Evolutionary conservation across 2,113 vertebrate genomes (phyloP), one percentile per base, ranked within the genome.

Genomic region (Halichoeres trimaculatus): DNA sequence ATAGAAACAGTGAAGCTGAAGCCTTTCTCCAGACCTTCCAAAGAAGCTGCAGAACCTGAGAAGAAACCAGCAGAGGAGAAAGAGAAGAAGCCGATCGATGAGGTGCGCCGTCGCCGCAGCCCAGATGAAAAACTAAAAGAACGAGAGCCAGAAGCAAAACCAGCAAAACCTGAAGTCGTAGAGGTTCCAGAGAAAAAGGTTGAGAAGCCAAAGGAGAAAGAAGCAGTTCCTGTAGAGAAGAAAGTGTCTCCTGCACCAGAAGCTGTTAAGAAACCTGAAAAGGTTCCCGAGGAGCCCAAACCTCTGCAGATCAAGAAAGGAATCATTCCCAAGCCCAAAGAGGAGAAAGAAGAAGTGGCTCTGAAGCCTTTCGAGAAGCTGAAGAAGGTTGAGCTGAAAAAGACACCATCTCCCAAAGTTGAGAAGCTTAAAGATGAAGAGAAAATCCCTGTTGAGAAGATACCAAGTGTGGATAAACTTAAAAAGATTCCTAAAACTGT

Each of bases 121-220:
- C 89, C 83, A 62, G 88, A 85, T 8, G 87, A 89, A 51, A 75
- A 88, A 52, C 17, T 60, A 22, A 91, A 83, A 74, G 89, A 87
- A 66, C 63, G 5, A 54, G 86, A 83, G 38, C 13, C 64, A 56
- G 73, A 76, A 12, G 23, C 12, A 1, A 70, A 0, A 24, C 65
- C 55, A 0, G 92, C 88, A 69, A 91, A 87, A 83, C 75, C 66
- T 23, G 83, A 90, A 62, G 56, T 74, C 16, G 66, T 86, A 76
- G 85, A 94, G 86, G 91, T 90, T 87, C 41, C 90, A 85, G 94
- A 95, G 85, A 95, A 94, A 67, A 89, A 81, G 22, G 54, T 22
- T 7, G 78, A 78, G 62, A 81, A 86, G 22, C 63, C 40, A 0
- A 85, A 86, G 51, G 80, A 88, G 55, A n/a, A 50, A 8, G 78